Evolutionary conservation across 2,797 vertebrate genomes (phyloP).

Genomic region (Enteromius argenteus): DNA sequence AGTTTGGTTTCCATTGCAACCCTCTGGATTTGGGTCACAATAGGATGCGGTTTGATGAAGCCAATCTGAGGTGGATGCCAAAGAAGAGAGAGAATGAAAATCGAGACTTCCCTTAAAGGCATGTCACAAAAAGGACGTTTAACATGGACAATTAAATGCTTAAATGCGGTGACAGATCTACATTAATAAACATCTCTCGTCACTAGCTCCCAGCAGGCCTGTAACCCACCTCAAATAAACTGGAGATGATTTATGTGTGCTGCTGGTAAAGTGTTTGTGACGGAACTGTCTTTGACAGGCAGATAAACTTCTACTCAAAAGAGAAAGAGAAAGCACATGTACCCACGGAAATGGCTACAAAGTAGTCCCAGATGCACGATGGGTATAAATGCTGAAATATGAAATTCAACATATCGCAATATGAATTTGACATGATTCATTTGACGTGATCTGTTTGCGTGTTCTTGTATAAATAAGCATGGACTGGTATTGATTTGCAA

Average conservation of each 20-base stretch:
- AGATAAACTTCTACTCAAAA: constrained; percentile 3
- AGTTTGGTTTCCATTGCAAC: constrained; percentile 83
- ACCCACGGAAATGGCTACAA: background rate
- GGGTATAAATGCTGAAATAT: background rate
- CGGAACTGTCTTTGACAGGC: constrained; percentile 33
- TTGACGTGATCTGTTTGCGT: background rate
- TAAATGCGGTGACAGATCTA: constrained; percentile 18
- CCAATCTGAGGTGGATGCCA: constrained; percentile 80
- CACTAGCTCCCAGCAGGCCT: background rate
- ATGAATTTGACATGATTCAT: background rate
- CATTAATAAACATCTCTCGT: constrained; percentile 15
- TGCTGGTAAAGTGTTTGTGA: constrained; percentile 9
- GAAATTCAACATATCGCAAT: background rate
- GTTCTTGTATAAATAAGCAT: background rate
- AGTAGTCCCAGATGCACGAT: constrained; percentile 51
- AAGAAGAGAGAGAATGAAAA: constrained; percentile 33
- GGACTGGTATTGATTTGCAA: background rate
- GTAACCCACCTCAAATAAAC: constrained; percentile 27
- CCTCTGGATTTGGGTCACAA: constrained; percentile 82
- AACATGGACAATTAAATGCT: constrained; percentile 3
- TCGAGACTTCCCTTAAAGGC: constrained; percentile 10
- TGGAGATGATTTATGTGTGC: constrained; percentile 29
- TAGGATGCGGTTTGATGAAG: constrained; percentile 92
- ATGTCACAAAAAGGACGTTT: constrained; percentile 8
- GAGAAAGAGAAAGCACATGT: background rate